phyloP scores from a whole-genome alignment of 2,797 vertebrate species.

The Enteromius trimaculatus region DNA sequence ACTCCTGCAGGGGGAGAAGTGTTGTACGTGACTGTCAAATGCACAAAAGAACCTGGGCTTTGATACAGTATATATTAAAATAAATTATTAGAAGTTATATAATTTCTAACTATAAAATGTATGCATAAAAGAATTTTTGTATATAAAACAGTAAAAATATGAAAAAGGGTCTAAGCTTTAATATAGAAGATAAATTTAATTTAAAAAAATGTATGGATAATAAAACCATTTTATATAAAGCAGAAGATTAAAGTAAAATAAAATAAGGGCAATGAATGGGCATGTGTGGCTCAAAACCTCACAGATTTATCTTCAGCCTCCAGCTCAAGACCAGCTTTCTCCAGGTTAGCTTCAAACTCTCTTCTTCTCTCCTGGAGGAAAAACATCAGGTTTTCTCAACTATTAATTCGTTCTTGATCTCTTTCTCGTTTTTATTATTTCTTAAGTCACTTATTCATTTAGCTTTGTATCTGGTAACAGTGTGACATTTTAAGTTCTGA shows the following conservation, averaged over 20 bases:
- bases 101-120: no score
- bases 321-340: slow-evolving; percentile 87
- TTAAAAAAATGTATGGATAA: background rate
- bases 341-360: slow-evolving; percentile 89
- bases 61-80: background rate
- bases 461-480: background rate
- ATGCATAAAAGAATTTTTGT: background rate
- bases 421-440: background rate
- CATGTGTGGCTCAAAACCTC: slow-evolving; percentile 59
- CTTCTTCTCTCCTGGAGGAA: slow-evolving; percentile 86
- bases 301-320: slow-evolving; percentile 92
- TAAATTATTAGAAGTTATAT: background rate
- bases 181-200: background rate
- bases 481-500: background rate
- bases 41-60: background rate
- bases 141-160: background rate
- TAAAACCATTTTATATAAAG: background rate
- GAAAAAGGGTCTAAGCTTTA: no score
- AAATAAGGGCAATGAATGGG: slow-evolving; percentile 63
- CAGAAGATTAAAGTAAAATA: background rate
- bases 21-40: background rate
- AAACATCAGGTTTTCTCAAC: background rate
- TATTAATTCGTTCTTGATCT: background rate
- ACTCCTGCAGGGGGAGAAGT: slow-evolving; percentile 78
- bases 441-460: background rate